A percentile compares a stretch with the other conserved stretches of the same genome.
phyloP scores from a whole-genome alignment of 2,113 vertebrate genomes.

The Leuciscus idus region DNA sequence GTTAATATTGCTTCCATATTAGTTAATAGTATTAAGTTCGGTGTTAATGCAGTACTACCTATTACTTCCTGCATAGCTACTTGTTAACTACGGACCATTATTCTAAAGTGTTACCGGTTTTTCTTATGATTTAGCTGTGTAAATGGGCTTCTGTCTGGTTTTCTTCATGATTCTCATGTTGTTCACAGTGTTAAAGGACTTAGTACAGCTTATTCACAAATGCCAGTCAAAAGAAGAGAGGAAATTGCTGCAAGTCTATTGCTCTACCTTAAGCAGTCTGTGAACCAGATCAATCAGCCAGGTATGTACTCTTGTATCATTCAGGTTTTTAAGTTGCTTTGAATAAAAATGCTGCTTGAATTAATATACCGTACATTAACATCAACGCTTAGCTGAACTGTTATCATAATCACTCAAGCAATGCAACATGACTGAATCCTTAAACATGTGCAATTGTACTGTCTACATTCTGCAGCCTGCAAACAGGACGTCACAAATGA shows the following conservation, averaged over 20 bases:
- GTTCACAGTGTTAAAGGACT: constrained; percentile 18
- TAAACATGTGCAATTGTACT: too few species aligned
- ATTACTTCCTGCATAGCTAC: too few species aligned
- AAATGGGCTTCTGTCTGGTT: not conserved
- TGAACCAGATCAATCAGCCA: not conserved
- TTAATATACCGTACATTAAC: not conserved
- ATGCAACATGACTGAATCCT: not conserved
- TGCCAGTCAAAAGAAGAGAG: not conserved
- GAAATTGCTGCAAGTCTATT: not conserved
- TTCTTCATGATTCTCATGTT: not conserved
- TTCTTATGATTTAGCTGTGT: too few species aligned
- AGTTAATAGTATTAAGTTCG: too few species aligned
- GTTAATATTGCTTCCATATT: too few species aligned
- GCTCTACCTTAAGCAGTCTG: not conserved
- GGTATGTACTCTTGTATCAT: not conserved
- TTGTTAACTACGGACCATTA: too few species aligned
- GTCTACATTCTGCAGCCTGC: not conserved
- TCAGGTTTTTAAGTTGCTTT: not conserved
- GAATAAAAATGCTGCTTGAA: not conserved
- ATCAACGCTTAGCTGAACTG: not conserved
- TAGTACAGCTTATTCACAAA: not conserved
- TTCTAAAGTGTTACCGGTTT: too few species aligned
- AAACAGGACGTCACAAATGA: not conserved
- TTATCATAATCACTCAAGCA: not conserved
- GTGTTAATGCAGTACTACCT: too few species aligned